phyloP scores from a whole-genome alignment of 2,888 invertebrate genomes.

The Drosophila pseudotakahashii region DNA sequence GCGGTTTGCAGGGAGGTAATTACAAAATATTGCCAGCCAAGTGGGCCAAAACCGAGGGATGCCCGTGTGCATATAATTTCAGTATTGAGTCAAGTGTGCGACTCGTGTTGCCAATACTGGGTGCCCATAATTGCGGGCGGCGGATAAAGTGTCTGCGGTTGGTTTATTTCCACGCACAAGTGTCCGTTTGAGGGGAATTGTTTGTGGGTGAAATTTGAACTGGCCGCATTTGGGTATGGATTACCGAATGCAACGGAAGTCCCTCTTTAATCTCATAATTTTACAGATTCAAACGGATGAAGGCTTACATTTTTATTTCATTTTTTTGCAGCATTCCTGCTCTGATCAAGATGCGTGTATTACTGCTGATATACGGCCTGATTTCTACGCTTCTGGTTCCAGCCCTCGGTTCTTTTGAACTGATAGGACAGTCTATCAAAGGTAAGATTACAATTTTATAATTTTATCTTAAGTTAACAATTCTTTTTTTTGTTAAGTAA shows the following conservation, averaged over 20 bases:
- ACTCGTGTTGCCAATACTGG: constrained; percentile 64
- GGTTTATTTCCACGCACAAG: constrained; percentile 38
- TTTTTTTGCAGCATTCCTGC: constrained; percentile 39
- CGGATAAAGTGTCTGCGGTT: constrained; percentile 64
- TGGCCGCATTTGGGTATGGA: constrained; percentile 21
- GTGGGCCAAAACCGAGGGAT: constrained; percentile 33
- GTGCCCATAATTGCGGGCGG: constrained; percentile 62
- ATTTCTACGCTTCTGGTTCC: constrained; percentile 19
- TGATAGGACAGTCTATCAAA: constrained; percentile 75
- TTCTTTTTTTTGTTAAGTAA: too few species aligned
- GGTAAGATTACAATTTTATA: constrained; percentile 51
- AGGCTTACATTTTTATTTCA: background rate
- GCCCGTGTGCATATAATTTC: constrained; percentile 38
- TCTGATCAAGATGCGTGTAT: constrained; percentile 49
- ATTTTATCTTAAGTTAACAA: too few species aligned
- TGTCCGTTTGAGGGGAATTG: constrained; percentile 10
- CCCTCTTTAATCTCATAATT: constrained; percentile 5
- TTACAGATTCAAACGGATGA: constrained; percentile 4
- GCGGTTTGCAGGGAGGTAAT: constrained; percentile 37
- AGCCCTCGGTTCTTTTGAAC: constrained; percentile 53
- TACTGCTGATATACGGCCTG: constrained; percentile 37
- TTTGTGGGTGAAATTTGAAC: constrained; percentile 8
- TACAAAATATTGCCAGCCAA: constrained; percentile 45
- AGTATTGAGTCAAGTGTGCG: constrained; percentile 34
- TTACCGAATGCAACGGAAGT: constrained; percentile 15